Evolutionary conservation across 2,113 vertebrate genomes (phyloP).

Genomic region (Peucedramus taeniatus): DNA sequence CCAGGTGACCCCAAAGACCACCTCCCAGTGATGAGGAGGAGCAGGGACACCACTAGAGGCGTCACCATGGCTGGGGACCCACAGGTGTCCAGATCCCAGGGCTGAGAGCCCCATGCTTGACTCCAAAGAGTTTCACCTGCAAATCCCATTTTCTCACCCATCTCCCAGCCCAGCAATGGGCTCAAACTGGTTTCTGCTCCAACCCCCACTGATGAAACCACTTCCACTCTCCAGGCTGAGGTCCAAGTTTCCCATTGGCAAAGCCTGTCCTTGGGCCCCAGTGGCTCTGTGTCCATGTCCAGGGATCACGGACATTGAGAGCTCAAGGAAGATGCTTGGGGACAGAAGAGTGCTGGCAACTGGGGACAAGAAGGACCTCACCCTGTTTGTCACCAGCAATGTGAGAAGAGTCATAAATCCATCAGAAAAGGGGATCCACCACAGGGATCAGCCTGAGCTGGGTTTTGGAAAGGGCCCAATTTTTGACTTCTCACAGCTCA

Average conservation of each 20-base stretch:
- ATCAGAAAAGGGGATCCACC: not conserved
- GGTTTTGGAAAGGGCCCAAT: not conserved
- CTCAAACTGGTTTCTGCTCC: not conserved
- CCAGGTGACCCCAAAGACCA: rapidly evolving
- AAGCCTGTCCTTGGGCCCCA: not conserved
- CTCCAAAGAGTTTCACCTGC: not conserved
- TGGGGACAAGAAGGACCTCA: not conserved
- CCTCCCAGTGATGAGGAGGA: not conserved
- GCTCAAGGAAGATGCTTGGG: not conserved
- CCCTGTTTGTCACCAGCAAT: not conserved
- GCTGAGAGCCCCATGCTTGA: rapidly evolving
- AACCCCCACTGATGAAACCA: not conserved
- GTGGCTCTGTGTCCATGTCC: rapidly evolving
- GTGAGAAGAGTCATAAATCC: not conserved
- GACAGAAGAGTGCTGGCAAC: rapidly evolving
- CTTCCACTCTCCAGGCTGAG: not conserved
- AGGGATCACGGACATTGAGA: rapidly evolving
- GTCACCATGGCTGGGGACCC: not conserved
- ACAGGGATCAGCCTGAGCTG: not conserved
- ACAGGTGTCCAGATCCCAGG: not conserved
- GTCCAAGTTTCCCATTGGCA: rapidly evolving
- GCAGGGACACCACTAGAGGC: not conserved
- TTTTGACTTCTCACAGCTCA: not conserved
- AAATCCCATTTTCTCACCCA: not conserved
- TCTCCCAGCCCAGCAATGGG: rapidly evolving